A percentile compares a stretch with the other conserved stretches of the same genome.
Conservation (phyloP, 1,140 invertebrate genomes). For the Ips nitidus region DNA sequence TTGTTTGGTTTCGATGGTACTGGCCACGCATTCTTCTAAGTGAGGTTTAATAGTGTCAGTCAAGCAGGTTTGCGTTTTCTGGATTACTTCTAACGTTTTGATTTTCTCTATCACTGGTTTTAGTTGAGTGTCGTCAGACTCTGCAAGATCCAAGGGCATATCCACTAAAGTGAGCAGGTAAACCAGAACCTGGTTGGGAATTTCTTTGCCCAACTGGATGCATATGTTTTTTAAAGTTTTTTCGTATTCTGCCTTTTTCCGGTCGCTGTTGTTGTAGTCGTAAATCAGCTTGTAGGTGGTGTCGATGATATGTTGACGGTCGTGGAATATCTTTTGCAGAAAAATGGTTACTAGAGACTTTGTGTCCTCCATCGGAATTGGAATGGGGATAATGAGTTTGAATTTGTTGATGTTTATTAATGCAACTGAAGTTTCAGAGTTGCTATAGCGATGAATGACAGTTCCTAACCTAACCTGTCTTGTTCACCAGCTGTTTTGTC, state of each 20-base stretch:
- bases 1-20: not conserved
- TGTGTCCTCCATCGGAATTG: slow-evolving; percentile 38
- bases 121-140: slow-evolving; percentile 18
- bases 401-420: not conserved
- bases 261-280: slow-evolving; percentile 37
- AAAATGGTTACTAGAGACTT: slow-evolving; percentile 42
- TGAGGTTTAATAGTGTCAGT: slow-evolving; percentile 38
- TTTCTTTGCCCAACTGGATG: slow-evolving; percentile 40
- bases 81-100: slow-evolving; percentile 30
- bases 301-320: slow-evolving; percentile 41
- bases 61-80: slow-evolving; percentile 35
- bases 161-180: slow-evolving; percentile 44
- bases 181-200: slow-evolving; percentile 42
- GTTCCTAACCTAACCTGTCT: not conserved
- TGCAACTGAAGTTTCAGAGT: not conserved
- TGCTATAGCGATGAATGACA: not conserved
- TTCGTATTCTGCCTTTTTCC: slow-evolving; percentile 38
- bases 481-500: not conserved
- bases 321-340: slow-evolving; percentile 40
- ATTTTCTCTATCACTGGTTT: slow-evolving; percentile 38
- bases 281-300: slow-evolving; percentile 37
- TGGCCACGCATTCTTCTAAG: slow-evolving; percentile 36
- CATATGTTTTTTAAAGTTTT: slow-evolving; percentile 40
- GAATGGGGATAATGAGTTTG: not conserved
- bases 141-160: slow-evolving; percentile 38